phyloP scores from a whole-genome alignment of 2,113 vertebrate species.

The Etheostoma cragini region DNA sequence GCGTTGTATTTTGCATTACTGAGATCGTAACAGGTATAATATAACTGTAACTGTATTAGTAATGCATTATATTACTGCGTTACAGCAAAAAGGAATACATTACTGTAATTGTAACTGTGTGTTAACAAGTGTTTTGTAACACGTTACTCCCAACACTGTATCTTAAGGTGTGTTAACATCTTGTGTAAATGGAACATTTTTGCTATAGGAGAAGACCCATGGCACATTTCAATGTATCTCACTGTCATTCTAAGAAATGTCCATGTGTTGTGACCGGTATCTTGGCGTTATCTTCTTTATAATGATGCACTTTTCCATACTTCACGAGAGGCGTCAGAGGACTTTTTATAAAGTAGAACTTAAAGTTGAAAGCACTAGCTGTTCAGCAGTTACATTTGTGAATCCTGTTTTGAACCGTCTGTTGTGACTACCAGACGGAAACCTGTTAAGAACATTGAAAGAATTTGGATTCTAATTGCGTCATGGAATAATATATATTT shows the following conservation, averaged over 20 bases:
- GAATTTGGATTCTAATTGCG: conserved; percentile 4
- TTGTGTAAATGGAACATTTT: not conserved
- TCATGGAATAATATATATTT: conserved; percentile 3
- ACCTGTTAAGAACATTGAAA: conserved; percentile 13
- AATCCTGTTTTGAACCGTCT: conserved; percentile 1
- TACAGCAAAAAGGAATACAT: no score
- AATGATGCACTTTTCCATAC: not conserved
- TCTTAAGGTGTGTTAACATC: conserved; percentile 5
- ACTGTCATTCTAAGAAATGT: conserved; percentile 30
- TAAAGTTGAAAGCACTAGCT: not conserved
- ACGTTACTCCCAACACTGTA: not conserved
- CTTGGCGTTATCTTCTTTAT: not conserved
- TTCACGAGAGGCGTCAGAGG: conserved; percentile 1
- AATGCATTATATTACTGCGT: no score
- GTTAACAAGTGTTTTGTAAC: no score
- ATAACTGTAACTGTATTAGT: no score
- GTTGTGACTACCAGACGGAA: not conserved
- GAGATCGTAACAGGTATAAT: no score
- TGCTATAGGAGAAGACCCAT: not conserved
- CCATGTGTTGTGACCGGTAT: conserved; percentile 13
- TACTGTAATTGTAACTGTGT: no score
- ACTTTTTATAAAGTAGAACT: conserved; percentile 4
- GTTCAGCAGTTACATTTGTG: conserved; percentile 8
- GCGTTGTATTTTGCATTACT: no score
- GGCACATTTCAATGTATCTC: conserved; percentile 4